These are phyloP conservation scores for Drosophila kikkawai DNA, from an alignment of 1,140 invertebrate genomes.

Conservation along the genomic window DNA sequence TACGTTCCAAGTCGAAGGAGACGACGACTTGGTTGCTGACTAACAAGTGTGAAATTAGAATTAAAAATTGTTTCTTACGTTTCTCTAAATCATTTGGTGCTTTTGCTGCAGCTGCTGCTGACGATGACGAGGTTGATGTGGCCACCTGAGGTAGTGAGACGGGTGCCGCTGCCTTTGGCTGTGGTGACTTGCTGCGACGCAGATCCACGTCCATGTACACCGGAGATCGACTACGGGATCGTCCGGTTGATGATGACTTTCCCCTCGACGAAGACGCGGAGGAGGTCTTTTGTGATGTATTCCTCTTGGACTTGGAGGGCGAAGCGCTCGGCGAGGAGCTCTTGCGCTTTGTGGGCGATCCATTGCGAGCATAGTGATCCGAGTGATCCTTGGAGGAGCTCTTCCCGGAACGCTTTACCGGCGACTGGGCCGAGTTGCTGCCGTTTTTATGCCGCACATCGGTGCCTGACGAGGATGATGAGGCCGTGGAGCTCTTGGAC, in stretches of 20 bases:
- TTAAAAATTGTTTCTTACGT: constrained; percentile 83
- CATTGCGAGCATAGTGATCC: constrained; percentile 62
- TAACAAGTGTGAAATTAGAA: constrained; percentile 77
- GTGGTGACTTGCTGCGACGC: constrained; percentile 59
- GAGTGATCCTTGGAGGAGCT: constrained; percentile 54
- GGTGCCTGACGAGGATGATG: constrained; percentile 69
- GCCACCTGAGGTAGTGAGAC: constrained; percentile 11
- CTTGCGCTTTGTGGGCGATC: constrained; percentile 68
- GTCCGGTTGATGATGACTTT: constrained; percentile 39
- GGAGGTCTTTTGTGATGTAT: constrained; percentile 44
- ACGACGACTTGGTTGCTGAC: constrained; percentile 55
- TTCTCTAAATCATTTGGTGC: constrained; percentile 78
- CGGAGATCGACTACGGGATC: constrained; percentile 78
- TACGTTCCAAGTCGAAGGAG: constrained; percentile 40
- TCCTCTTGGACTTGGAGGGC: constrained; percentile 68
- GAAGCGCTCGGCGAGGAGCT: constrained; percentile 72
- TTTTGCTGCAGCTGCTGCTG: constrained; percentile 13
- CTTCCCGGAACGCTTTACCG: constrained; percentile 52
- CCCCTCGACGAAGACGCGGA: constrained; percentile 42
- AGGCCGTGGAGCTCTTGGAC: constrained; percentile 75
- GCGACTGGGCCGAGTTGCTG: constrained; percentile 46
- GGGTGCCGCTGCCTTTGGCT: constrained; percentile 11
- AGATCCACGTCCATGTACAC: constrained; percentile 63
- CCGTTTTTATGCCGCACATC: constrained; percentile 56
- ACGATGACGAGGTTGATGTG: not conserved